Evolutionary conservation across 64 coral and sea anemone species (phyloP), one percentile per base, ranked within the genome.

Genomic region (Hydrozoanthus tunicans): DNA sequence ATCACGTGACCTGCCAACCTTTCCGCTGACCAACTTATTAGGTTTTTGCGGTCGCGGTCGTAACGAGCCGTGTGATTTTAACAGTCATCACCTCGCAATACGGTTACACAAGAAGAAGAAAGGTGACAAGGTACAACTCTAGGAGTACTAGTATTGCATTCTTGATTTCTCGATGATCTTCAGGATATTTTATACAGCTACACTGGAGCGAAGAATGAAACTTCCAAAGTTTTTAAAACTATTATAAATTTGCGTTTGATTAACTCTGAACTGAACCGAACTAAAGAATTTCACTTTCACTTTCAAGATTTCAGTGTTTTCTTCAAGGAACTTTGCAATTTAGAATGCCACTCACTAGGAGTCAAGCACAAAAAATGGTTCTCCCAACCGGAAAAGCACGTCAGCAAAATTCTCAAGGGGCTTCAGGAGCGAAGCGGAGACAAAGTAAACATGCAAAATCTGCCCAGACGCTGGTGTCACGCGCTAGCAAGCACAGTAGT

Each of bases 311-410:
- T 26, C 10, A 57, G 1, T 79, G 8, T 58, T 79, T 58, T 7
- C 3, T 58, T 59, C 9, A 17, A 12, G 53, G 23, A 4, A 7
- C 4, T 58, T 6, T 84, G 51, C 51, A 84, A 3, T 80, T 61
- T 5, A 67, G 52, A 75, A 93, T 93, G 92, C 77, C 67, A 7
- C 56, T 25, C 25, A 93, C 92, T 5, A 81, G 92, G 80, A 93
- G 92, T 5, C 92, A 93, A 57, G 24, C 78, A 81, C 56, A 63
- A 64, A 77, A 64, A n/a, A 56, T 78, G 17, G 86, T 60, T 55
- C 62, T 15, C 10, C 81, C 68, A 70, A 75, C 25, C 57, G 78
- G 86, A 9, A 77, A 43, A 6, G 14, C 77, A 81, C 26, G 9
- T 55, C 77, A 6, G 2, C 57, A 26, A 10, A 56, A 20, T 12